phyloP scores from a whole-genome alignment of 30 jellyfish, hydroid and myxozoan genomes.

The Aurelia sp. region DNA sequence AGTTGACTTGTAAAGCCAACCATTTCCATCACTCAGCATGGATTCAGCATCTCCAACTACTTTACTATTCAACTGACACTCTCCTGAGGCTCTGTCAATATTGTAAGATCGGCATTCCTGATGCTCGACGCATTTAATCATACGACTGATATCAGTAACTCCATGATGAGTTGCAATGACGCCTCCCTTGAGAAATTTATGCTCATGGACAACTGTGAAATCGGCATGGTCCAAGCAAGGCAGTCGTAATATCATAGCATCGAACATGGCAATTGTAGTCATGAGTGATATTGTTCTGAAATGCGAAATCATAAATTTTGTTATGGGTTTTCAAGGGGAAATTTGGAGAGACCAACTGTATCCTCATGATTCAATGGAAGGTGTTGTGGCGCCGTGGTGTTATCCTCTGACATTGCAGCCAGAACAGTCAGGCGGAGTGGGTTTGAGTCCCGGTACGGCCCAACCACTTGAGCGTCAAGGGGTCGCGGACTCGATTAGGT shows the following conservation, averaged over 20 bases:
- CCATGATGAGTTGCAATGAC: not conserved
- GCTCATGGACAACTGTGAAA: not conserved
- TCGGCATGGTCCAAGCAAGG: constrained; percentile 22
- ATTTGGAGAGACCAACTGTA: too few relatives aligned
- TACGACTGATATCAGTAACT: constrained; percentile 2
- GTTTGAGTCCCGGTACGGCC: too few relatives aligned
- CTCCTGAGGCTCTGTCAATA: not conserved
- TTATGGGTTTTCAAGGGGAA: too few relatives aligned
- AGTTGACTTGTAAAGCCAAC: constrained; percentile 41
- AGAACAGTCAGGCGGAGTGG: too few relatives aligned
- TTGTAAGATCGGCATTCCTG: constrained; percentile 16
- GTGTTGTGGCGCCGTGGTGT: too few relatives aligned
- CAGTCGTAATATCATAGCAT: constrained; percentile 13
- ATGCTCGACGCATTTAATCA: constrained; percentile 10
- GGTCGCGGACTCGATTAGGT: too few relatives aligned
- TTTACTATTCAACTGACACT: constrained; percentile 1
- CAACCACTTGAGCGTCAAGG: too few relatives aligned
- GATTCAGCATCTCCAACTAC: not conserved
- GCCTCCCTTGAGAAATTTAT: not conserved
- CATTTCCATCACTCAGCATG: constrained; percentile 6
- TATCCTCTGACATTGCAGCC: too few relatives aligned
- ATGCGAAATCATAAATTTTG: too few relatives aligned
- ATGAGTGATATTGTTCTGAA: too few relatives aligned
- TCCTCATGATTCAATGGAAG: too few relatives aligned
- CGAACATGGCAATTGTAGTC: too few relatives aligned